These are phyloP conservation scores for Tachysurus vachellii DNA, from an alignment of 2,113 vertebrate species.

Conservation along the genomic window DNA sequence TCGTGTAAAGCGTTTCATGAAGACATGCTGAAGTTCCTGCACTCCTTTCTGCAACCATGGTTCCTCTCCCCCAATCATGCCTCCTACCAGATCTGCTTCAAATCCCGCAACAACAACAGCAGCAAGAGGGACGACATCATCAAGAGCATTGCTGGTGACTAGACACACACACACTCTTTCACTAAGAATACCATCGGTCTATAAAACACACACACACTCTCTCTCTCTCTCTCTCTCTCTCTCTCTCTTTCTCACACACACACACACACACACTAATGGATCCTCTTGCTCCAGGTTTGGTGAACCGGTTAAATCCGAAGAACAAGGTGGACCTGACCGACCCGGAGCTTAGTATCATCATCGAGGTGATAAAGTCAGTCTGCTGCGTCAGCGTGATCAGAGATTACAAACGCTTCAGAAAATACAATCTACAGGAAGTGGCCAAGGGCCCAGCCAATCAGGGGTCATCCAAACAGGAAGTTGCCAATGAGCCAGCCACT, in stretches of 20 bases:
- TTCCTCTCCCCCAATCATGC: slow-evolving; percentile 87
- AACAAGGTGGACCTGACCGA: slow-evolving; percentile 93
- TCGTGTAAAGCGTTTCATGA: slow-evolving; percentile 92
- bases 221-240: too few species aligned
- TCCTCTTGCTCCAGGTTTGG: slow-evolving; percentile 73
- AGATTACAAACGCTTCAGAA: slow-evolving; percentile 88
- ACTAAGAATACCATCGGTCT: too few species aligned
- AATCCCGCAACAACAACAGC: slow-evolving; percentile 92
- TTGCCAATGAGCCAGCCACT: not conserved
- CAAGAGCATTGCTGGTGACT: slow-evolving; percentile 86
- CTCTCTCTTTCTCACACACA: too few species aligned
- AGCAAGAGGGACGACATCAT: slow-evolving; percentile 91
- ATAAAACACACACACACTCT: not conserved
- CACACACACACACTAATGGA: too few species aligned
- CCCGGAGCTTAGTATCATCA: slow-evolving; percentile 88
- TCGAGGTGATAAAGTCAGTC: slow-evolving; percentile 93
- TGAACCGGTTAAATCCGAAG: slow-evolving; percentile 86
- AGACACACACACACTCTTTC: not conserved
- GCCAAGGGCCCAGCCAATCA: slow-evolving; percentile 68
- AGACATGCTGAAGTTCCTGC: slow-evolving; percentile 89
- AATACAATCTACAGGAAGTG: slow-evolving; percentile 94
- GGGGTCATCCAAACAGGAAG: slow-evolving; percentile 33
- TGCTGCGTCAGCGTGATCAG: slow-evolving; percentile 91
- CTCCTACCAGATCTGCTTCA: slow-evolving; percentile 92
- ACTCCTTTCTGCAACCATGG: slow-evolving; percentile 88